A percentile compares a stretch with the other conserved stretches of the same genome.
Conservation (phyloP, 2,888 invertebrate species). For the Punctoribates punctum region DNA sequence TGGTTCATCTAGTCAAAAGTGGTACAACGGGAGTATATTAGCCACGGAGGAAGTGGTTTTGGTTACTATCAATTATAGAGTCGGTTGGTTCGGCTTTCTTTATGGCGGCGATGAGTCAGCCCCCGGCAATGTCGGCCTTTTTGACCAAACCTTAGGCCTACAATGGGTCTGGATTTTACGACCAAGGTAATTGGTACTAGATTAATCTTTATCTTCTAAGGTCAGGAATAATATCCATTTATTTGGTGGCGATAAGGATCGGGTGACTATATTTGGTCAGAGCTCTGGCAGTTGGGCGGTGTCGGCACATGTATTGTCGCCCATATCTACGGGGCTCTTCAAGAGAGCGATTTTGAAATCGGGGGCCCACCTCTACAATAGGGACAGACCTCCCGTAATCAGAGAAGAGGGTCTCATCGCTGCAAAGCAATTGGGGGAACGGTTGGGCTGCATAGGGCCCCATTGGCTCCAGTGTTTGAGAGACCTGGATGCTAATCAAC, state of each 20-base stretch:
- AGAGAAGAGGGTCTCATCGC: not conserved
- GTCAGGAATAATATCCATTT: slow-evolving; percentile 50
- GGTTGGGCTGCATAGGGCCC: not conserved
- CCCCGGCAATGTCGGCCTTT: too few relatives aligned
- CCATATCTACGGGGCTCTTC: slow-evolving; percentile 4
- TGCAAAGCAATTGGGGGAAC: not conserved
- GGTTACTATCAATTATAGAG: not conserved
- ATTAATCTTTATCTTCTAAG: not conserved
- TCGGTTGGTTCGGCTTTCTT: not conserved
- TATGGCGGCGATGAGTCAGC: not conserved
- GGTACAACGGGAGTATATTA: not conserved
- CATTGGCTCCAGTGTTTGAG: slow-evolving; percentile 16
- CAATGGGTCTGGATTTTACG: too few relatives aligned
- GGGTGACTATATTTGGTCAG: slow-evolving; percentile 57
- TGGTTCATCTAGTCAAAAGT: not conserved
- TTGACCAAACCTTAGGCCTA: not conserved
- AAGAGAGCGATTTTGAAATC: slow-evolving; percentile 24
- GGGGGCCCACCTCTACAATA: not conserved
- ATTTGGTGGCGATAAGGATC: slow-evolving; percentile 44
- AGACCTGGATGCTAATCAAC: too few relatives aligned
- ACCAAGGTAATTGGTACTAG: not conserved
- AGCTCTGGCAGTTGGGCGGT: slow-evolving; percentile 52
- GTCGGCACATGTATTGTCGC: slow-evolving; percentile 7
- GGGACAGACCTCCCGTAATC: not conserved
- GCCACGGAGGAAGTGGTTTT: not conserved